Conservation (phyloP, 2,888 invertebrate species). For the Tenthredo livida region DNA sequence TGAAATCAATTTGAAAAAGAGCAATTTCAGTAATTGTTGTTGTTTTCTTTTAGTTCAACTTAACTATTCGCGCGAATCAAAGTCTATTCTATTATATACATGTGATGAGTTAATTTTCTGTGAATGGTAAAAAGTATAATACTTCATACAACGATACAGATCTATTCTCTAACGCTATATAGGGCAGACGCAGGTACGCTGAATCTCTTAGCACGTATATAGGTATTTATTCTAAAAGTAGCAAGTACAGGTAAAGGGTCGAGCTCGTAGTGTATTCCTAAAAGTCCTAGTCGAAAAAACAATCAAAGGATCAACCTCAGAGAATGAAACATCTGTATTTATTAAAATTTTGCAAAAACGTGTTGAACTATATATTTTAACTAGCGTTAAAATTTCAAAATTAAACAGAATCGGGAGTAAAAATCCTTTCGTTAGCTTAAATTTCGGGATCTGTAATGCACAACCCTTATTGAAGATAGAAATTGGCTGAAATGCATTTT, state of each 20-base stretch:
- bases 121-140: not conserved
- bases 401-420: not conserved
- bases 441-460: not conserved
- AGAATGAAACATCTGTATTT: not conserved
- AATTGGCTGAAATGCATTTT: slow-evolving; percentile 17
- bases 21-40: not conserved
- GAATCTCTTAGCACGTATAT: not conserved
- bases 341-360: not conserved
- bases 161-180: not conserved
- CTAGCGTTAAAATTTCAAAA: not conserved
- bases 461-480: not conserved
- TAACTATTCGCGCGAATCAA: not conserved
- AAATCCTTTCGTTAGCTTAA: not conserved
- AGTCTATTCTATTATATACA: not conserved
- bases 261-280: not conserved
- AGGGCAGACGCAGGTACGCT: not conserved
- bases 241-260: not conserved
- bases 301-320: not conserved
- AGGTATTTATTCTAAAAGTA: not conserved
- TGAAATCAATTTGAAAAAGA: not conserved
- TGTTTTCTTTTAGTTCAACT: not conserved
- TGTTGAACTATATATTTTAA: not conserved
- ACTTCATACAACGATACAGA: not conserved
- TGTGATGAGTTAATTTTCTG: not conserved
- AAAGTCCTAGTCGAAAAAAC: not conserved